These are phyloP conservation scores for Metallyticus violacea DNA, from an alignment of 2,888 invertebrate species.

Conservation along the genomic window DNA sequence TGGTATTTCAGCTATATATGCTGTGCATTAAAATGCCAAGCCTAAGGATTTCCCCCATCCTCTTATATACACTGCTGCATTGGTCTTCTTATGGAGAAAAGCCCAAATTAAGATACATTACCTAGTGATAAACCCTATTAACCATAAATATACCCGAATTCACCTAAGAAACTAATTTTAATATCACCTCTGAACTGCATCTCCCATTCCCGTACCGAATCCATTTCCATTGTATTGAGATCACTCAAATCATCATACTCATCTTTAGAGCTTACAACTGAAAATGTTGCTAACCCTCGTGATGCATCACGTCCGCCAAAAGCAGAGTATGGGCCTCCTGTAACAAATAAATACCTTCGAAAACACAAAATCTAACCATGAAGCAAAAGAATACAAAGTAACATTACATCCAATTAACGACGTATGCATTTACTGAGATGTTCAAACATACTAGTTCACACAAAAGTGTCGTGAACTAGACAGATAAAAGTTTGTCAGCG, in stretches of 20 bases:
- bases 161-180: too few relatives aligned
- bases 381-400: not conserved
- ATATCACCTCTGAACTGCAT: conserved; percentile 89
- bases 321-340: conserved; percentile 90
- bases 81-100: too few relatives aligned
- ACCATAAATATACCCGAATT: too few relatives aligned
- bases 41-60: too few relatives aligned
- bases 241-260: conserved; percentile 96
- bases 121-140: too few relatives aligned
- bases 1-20: too few relatives aligned
- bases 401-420: not conserved
- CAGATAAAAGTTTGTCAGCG: too few relatives aligned
- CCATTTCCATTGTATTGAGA: conserved; percentile 89
- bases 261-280: conserved; percentile 74
- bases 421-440: not conserved
- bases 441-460: not conserved
- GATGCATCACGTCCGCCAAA: conserved; percentile 96
- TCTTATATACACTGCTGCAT: too few relatives aligned
- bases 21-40: too few relatives aligned
- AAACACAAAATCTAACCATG: not conserved
- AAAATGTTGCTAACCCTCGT: conserved; percentile 90
- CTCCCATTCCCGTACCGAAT: conserved; percentile 94
- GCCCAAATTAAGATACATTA: too few relatives aligned
- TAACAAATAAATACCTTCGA: not conserved
- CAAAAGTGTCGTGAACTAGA: too few relatives aligned